Evolutionary conservation across 2,797 vertebrate species (phyloP), one percentile per base, ranked within the genome.

Genomic region (Alouatta caraya): DNA sequence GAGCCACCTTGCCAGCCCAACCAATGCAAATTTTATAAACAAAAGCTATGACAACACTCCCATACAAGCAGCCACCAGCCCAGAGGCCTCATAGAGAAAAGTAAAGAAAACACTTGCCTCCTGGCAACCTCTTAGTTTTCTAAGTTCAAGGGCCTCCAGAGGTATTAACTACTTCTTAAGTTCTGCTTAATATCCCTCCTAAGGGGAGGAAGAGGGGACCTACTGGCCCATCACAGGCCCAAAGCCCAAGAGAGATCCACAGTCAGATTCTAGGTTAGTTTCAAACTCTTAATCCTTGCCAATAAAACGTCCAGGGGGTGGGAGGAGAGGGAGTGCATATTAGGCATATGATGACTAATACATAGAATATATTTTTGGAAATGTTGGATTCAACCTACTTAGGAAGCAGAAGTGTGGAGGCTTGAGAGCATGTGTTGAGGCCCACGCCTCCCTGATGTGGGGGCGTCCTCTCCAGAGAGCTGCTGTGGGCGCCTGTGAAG

Each of bases 381-480:
- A 97, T 37, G 42, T 17, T 89, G 95, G 81, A 79, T 82, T 90
- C 84, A 87, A 87, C 95, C 96, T 94, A 96, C 93, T 97, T 97
- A 97, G 96, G 93, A 90, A 93, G 86, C 79, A 6, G 17, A 92
- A 55, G 95, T 91, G 90, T 73, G 70, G 70, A 57, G 73, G 39
- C 33, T 76, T 37, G 39, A 59, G 44, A 0, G 48, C 2, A 33
- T 87, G 94, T 64, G 93, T 57, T 14, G 33, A 79, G 70, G 73
- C 64, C 39, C 52, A 21, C 2, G 21, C 59, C 76, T 96, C 86
- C 52, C 24, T 50, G 39, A 46, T 2, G 2, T 39, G 95, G 81
- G 89, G 46, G 78, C 3, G 59, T 89, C 87, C 85, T 48, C 28
- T 19, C 26, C 24, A 5, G 42, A 88, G 67, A 90, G 76, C 57